These are phyloP conservation scores for Cheilosia soror DNA, from an alignment of 2,888 invertebrate genomes.

Conservation along the genomic window DNA sequence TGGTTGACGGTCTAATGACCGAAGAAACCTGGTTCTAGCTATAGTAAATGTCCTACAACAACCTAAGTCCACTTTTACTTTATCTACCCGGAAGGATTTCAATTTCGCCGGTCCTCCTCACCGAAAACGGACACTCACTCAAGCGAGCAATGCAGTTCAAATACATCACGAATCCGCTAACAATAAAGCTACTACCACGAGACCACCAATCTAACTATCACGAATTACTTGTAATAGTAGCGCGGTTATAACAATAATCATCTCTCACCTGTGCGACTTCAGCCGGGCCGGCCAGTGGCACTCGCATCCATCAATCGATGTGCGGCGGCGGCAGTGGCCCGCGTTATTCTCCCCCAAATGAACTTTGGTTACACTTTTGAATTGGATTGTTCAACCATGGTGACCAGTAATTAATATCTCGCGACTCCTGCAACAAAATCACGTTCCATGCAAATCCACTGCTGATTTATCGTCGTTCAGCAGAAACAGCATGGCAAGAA, in stretches of 20 bases:
- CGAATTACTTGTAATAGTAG: slow-evolving; percentile 61
- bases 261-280: slow-evolving; percentile 68
- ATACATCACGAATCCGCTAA: slow-evolving; percentile 54
- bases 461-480: slow-evolving; percentile 68
- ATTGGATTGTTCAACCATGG: slow-evolving; percentile 71
- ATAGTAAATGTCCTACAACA: too few relatives aligned
- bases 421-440: slow-evolving; percentile 71
- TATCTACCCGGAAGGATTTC: too few relatives aligned
- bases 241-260: slow-evolving; percentile 64
- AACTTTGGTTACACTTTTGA: slow-evolving; percentile 63
- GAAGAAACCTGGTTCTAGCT: too few relatives aligned
- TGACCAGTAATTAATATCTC: slow-evolving; percentile 75
- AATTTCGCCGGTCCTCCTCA: background rate
- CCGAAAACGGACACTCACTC: background rate
- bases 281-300: slow-evolving; percentile 8
- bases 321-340: slow-evolving; percentile 13
- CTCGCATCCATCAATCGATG: slow-evolving; percentile 52
- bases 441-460: slow-evolving; percentile 72
- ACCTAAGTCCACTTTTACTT: background rate
- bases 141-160: slow-evolving; percentile 55
- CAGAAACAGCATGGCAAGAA: slow-evolving; percentile 35
- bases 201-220: slow-evolving; percentile 60
- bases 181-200: slow-evolving; percentile 31
- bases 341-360: slow-evolving; percentile 45
- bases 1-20: background rate